Conservation (phyloP, 1,140 invertebrate genomes). For the Euglossa dilemma region DNA sequence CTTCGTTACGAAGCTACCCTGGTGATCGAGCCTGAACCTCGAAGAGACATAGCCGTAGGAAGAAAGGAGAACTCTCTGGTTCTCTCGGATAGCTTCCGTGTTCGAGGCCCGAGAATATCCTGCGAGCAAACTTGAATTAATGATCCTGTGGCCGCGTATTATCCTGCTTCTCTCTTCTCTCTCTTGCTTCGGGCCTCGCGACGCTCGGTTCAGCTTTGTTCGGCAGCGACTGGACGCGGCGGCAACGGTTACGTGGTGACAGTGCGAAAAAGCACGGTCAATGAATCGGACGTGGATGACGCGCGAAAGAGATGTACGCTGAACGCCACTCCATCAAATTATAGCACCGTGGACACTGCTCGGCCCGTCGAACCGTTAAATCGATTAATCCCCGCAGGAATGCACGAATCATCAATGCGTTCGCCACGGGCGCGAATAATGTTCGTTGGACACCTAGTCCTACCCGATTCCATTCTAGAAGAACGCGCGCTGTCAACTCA, state of each 20-base stretch:
- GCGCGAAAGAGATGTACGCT: conserved; percentile 68
- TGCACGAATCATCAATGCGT: conserved; percentile 54
- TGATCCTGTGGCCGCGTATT: conserved; percentile 63
- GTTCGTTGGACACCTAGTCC: background rate
- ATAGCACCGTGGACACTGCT: conserved; percentile 68
- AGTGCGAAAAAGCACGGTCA: conserved; percentile 75
- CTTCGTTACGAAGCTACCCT: background rate
- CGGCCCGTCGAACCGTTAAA: conserved; percentile 74
- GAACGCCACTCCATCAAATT: conserved; percentile 77
- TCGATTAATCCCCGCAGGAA: conserved; percentile 72
- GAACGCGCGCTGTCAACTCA: too few relatives aligned
- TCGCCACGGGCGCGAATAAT: conserved; percentile 39
- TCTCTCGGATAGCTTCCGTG: conserved; percentile 69
- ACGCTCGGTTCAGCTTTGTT: conserved; percentile 29
- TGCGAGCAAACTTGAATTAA: conserved; percentile 74
- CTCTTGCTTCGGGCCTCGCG: conserved; percentile 2
- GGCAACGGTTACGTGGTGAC: conserved; percentile 75
- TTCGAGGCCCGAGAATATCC: conserved; percentile 72
- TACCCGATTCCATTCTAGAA: background rate
- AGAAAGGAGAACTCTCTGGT: background rate
- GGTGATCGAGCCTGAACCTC: background rate
- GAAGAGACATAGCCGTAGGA: background rate
- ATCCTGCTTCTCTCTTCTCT: conserved; percentile 38
- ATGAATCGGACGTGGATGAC: conserved; percentile 77
- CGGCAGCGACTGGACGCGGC: conserved; percentile 28